Percentiles rank a stretch among this genome's conserved stretches.
phyloP scores from a whole-genome alignment of 2,888 invertebrate species.

The Coecobrya sp. region DNA sequence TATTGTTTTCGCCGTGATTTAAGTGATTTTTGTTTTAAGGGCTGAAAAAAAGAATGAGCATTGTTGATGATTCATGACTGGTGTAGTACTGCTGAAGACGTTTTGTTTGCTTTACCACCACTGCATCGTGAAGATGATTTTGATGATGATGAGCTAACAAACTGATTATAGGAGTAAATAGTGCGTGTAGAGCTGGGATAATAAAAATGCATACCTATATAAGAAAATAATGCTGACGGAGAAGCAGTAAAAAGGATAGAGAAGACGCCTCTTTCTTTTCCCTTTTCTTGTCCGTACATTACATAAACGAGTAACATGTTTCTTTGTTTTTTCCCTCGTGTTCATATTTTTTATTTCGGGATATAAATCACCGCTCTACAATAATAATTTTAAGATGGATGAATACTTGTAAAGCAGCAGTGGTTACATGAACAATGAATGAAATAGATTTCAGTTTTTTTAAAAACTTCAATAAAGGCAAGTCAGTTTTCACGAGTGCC shows the following conservation, averaged over 20 bases:
- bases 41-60: slow-evolving; percentile 9
- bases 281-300: slow-evolving; percentile 18
- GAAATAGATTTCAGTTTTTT: not conserved
- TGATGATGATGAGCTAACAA: slow-evolving; percentile 32
- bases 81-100: not conserved
- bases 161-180: slow-evolving; percentile 27
- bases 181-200: slow-evolving; percentile 49
- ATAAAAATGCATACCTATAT: not conserved
- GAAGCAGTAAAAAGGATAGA: not conserved
- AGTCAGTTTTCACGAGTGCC: too few relatives aligned
- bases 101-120: slow-evolving; percentile 5
- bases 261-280: slow-evolving; percentile 57
- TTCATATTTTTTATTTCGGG: slow-evolving; percentile 29
- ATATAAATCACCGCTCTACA: slow-evolving; percentile 59
- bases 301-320: not conserved
- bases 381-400: slow-evolving; percentile 18
- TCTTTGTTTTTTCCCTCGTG: slow-evolving; percentile 16
- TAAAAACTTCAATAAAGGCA: not conserved
- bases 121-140: not conserved
- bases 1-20: slow-evolving; percentile 36
- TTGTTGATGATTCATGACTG: slow-evolving; percentile 61
- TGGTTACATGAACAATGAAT: slow-evolving; percentile 4
- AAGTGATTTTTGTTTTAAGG: slow-evolving; percentile 54
- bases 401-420: not conserved
- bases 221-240: slow-evolving; percentile 4